Percentiles rank a stretch among this genome's conserved stretches.
phyloP scores from a whole-genome alignment of 2,113 vertebrate genomes.

The Girardinichthys multiradiatus region DNA sequence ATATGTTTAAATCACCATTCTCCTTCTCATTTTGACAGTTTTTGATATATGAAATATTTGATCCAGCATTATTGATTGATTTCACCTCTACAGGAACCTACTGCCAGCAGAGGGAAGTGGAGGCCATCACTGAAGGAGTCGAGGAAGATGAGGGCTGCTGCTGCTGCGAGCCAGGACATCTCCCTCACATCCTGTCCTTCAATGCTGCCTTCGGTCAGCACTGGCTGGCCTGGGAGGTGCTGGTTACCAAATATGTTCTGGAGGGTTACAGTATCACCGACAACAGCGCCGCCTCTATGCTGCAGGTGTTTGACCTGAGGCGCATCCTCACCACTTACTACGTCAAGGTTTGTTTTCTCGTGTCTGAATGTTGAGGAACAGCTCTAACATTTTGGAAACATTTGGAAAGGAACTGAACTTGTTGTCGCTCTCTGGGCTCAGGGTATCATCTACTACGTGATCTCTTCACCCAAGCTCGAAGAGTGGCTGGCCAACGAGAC shows the following conservation, averaged over 20 bases:
- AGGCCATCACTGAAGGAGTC: slow-evolving; percentile 92
- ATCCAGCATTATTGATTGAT: not conserved
- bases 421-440: slow-evolving; percentile 45
- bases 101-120: slow-evolving; percentile 92
- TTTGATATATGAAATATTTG: no score
- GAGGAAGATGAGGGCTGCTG: slow-evolving; percentile 93
- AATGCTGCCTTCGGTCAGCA: slow-evolving; percentile 91
- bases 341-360: slow-evolving; percentile 82
- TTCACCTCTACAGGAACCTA: slow-evolving; percentile 83
- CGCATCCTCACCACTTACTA: slow-evolving; percentile 94
- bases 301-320: slow-evolving; percentile 91
- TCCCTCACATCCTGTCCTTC: slow-evolving; percentile 89
- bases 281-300: slow-evolving; percentile 92
- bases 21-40: not conserved
- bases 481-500: slow-evolving; percentile 97
- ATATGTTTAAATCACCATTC: not conserved
- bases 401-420: not conserved
- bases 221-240: slow-evolving; percentile 93
- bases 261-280: slow-evolving; percentile 94
- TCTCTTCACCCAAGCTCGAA: slow-evolving; percentile 90
- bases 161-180: slow-evolving; percentile 90
- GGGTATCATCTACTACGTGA: slow-evolving; percentile 98
- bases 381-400: not conserved
- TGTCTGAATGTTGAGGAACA: not conserved
- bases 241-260: slow-evolving; percentile 90